phyloP scores from a whole-genome alignment of 2,113 vertebrate species.

The chimpanzee (Pan troglodytes) region NHGRI_mPanTro3-v2.1_pri NC_072404.2:98435501-98436000 shows the following conservation, averaged over 20 bases:
- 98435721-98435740: not conserved
- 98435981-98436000: constrained; percentile 46
- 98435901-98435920: not conserved
- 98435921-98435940: constrained; percentile 24
- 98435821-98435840: not conserved
- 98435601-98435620: not conserved
- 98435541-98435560: not conserved
- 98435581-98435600: not conserved
- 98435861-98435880: not conserved
- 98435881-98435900: not conserved
- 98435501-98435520: not conserved
- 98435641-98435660: not conserved
- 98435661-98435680: not conserved
- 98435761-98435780: not conserved
- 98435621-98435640: not conserved
- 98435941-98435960: constrained; percentile 17
- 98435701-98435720: not conserved
- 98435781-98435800: not conserved
- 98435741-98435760: not conserved
- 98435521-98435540: not conserved
- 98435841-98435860: not conserved
- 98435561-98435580: not conserved
- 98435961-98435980: constrained; percentile 9
- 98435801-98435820: not conserved
- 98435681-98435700: not conserved